Base-by-base conservation (phyloP, 2,888 invertebrate species). In the Ceriagrion tenellum region DNA sequence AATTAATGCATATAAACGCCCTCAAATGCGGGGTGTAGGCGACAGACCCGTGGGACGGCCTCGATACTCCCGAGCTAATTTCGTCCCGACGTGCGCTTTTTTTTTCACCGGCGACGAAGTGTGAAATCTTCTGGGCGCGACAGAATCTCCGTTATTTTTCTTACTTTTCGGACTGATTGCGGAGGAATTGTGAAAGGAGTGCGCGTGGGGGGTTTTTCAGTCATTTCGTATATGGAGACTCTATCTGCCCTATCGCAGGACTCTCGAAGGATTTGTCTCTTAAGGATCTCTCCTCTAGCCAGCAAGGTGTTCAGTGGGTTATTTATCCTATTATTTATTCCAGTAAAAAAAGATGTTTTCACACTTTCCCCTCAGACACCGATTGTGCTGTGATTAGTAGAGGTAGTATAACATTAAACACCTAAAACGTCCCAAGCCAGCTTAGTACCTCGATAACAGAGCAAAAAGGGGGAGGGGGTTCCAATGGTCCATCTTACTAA, bases 1-100 rank as follows among this genome's bases (percentile, higher is more conserved):
- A 81, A 81, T 81, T 81, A n/a, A 81, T 35, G 81, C 81, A 81
- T 81, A 81, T 81, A 81, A 81, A 81, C 81, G 81, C 30, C 26
- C 35, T 16, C 13, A 81, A 81, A 81, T 81, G 81, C 18, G 30
- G 30, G 81, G 81, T 81, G 81, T 81, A 81, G 81, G 81, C 81
- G 81, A 81, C 81, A 81, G 35, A 26, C 69, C 69, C 69, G 69
- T 69, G 69, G 69, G 69, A 81, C 35, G 81, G 35, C 81, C 81
- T 81, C 81, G 81, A 81, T 81, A 26, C 81, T 59, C 81, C 30
- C 35, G 69, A 30, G 30, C 16, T 81, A 81, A 81, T 81, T 35
- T 81, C 8, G 16, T 35, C 16, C 35, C 23, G 13, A 16, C 12
- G 35, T 2, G 81, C 26, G 30, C 35, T 81, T 35, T 69, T 81